Evolutionary conservation across 2,888 invertebrate genomes (phyloP).

Genomic region (Penaeus monodon): DNA sequence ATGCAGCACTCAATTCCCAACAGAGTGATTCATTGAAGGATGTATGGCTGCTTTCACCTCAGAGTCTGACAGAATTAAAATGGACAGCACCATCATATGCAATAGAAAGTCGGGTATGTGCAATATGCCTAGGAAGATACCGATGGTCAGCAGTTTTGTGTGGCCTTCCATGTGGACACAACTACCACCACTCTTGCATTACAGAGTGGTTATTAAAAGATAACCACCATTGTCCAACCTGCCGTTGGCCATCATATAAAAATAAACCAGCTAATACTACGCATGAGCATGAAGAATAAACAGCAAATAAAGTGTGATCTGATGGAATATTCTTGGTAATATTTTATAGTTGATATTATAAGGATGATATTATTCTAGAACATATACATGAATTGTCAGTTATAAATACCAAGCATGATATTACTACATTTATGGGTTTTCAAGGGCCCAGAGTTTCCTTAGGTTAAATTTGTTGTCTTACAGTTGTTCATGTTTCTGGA

Average conservation of each 20-base stretch:
- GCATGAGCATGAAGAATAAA: conserved; percentile 44
- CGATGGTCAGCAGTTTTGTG: conserved; percentile 69
- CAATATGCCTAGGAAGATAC: conserved; percentile 73
- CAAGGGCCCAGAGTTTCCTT: no score
- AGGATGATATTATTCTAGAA: no score
- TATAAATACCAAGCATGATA: no score
- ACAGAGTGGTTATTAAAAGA: conserved; percentile 72
- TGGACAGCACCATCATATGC: conserved; percentile 57
- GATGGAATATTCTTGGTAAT: no score
- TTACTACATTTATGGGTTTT: no score
- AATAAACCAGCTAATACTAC: conserved; percentile 46
- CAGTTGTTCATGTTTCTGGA: no score
- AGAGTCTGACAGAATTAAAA: conserved; percentile 50
- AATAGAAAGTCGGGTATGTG: conserved; percentile 68
- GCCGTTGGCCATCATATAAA: conserved; percentile 73
- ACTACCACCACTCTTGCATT: conserved; percentile 73
- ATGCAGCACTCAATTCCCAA: not conserved
- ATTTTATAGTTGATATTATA: no score
- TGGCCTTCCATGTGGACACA: conserved; percentile 73
- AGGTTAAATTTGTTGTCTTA: no score
- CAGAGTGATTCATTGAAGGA: conserved; percentile 17
- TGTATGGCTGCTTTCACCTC: conserved; percentile 54
- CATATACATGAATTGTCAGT: no score
- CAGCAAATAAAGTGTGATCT: no score
- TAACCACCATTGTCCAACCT: conserved; percentile 74